Evolutionary conservation across 2,797 vertebrate genomes (phyloP), one percentile per base, ranked within the genome.

Genomic region (Malacoctenus gilli): DNA sequence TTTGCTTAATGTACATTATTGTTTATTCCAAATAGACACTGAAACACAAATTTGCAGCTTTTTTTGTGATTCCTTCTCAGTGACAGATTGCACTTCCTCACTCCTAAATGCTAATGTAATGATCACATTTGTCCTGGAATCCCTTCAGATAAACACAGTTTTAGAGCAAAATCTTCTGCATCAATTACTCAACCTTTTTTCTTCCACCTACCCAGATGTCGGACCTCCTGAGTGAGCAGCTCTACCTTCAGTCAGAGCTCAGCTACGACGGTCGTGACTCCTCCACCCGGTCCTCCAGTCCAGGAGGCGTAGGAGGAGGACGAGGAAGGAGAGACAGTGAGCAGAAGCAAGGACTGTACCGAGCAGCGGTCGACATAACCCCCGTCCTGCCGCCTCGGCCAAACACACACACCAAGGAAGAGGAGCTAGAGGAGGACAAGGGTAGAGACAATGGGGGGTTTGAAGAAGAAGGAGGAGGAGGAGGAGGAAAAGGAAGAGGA

Each of bases 151-250:
- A n/a, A n/a, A n/a, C n/a, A n/a, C n/a, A n/a, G n/a, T n/a, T n/a
- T n/a, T n/a, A n/a, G n/a, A n/a, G n/a, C n/a, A n/a, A n/a, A n/a
- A n/a, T n/a, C n/a, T n/a, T n/a, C n/a, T n/a, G n/a, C n/a, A n/a
- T n/a, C n/a, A n/a, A n/a, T n/a, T n/a, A n/a, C n/a, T n/a, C n/a
- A n/a, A n/a, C n/a, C n/a, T 28, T 4, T 20, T 4, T 48, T 18
- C 7, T 41, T 34, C 21, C 43, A 12, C 54, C 21, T 39, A 8
- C 50, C 31, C 78, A 99, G 97, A 91, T 98, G 58, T 94, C 92
- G 0, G 94, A 97, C 71, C 92, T 98, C 49, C 93, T 98, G 75
- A 90, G 92, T 82, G 97, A 99, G 68, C 96, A 97, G 79, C 90
- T 93, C 28, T 92, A 91, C 73, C 91, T 98, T 66, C 95, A 93